Base-by-base conservation (phyloP, 2,113 vertebrate genomes). In the Myiozetetes cayanensis region DNA sequence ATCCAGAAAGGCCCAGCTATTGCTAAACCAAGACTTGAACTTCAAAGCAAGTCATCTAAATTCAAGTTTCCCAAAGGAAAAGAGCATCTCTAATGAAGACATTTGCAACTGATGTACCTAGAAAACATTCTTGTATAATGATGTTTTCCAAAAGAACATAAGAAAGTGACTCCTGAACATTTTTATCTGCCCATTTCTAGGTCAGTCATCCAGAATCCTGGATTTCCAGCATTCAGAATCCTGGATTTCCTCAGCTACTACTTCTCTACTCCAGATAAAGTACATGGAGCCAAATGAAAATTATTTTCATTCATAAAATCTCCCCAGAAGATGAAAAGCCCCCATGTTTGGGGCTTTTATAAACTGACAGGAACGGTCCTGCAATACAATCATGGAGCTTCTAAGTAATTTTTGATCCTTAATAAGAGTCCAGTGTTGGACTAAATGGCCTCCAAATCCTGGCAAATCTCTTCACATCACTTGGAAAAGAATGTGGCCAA, bases 281-380 rank as follows among this genome's bases (percentile, higher is more conserved):
- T 3, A 24, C 10, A 8, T 1, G 14, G 28, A 62, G 24, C 21
- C 68, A 46, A 50, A 70, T 9, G 30, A 56, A 18, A 72, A 41
- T 28, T 4, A 61, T 31, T 9, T 35, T 25, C 35, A 43, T 52
- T 20, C 44, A 55, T 43, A 63, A 81, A 21, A 37, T 4, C 35
- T 53, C 89, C 53, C 10, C 4, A 33, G 75, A 73, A 71, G 9
- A 33, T 71, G 27, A 10, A 74, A 43, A 19, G 6, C 68, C 66
- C 55, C 37, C 2, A 2, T 49, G 15, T 22, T n/a, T 68, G 41
- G 35, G 30, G n/a, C 70, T 87, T 73, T 70, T 27, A 18, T 4
- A 14, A 9, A 31, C 8, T 55, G 47, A 18, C 63, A 67, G 13
- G 14, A 62, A n/a, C 0, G 1, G 11, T 27, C 47, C 19, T 4